phyloP scores from a whole-genome alignment of 1,140 invertebrate species.

The Achroia grisella region DNA sequence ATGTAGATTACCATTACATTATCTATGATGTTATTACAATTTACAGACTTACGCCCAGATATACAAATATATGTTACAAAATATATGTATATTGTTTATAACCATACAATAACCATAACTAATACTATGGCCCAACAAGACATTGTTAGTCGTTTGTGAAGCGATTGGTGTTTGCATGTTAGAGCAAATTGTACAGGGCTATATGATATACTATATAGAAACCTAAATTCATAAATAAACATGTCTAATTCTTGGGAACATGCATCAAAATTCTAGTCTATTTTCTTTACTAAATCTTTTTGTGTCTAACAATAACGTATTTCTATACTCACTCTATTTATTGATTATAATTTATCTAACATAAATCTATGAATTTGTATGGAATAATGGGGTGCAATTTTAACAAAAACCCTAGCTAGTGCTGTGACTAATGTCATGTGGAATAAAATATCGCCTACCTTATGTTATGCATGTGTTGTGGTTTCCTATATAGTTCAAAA shows the following conservation, averaged over 20 bases:
- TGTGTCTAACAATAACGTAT: too few relatives aligned
- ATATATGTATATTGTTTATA: conserved; percentile 53
- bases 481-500: conserved; percentile 95
- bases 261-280: too few relatives aligned
- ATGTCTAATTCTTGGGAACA: conserved; percentile 22
- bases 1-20: conserved; percentile 16
- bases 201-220: conserved; percentile 9
- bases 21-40: conserved; percentile 32
- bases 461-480: conserved; percentile 84
- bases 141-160: conserved; percentile 73
- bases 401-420: neutral
- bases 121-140: conserved; percentile 65
- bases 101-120: conserved; percentile 68
- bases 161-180: conserved; percentile 76
- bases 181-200: conserved; percentile 71
- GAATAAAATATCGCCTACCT: conserved; percentile 72
- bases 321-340: too few relatives aligned
- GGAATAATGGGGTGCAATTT: too few relatives aligned
- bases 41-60: conserved; percentile 41
- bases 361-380: too few relatives aligned
- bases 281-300: too few relatives aligned
- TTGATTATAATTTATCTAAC: too few relatives aligned
- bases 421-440: neutral
- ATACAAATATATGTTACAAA: conserved; percentile 66
- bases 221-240: conserved; percentile 1